Evolutionary conservation across 2,888 invertebrate species (phyloP).

Genomic region (Latheticus oryzae): DNA sequence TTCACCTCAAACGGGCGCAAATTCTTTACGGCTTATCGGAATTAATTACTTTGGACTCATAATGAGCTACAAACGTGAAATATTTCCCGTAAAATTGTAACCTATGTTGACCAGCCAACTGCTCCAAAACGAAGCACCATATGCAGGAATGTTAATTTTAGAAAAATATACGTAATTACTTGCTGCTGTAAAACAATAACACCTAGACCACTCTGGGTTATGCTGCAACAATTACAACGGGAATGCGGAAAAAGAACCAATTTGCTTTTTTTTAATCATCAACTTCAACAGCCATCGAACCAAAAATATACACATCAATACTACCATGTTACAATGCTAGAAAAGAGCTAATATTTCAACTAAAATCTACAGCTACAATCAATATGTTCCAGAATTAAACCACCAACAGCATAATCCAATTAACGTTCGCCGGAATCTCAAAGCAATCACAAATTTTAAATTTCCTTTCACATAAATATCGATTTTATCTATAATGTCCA

Average conservation of each 20-base stretch:
- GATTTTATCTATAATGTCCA: too few species aligned
- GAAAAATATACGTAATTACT: conserved; percentile 17
- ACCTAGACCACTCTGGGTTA: conserved; percentile 4
- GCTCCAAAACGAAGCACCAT: conserved; percentile 4
- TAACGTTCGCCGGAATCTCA: neutral
- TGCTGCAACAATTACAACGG: conserved; percentile 6
- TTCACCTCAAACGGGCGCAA: conserved; percentile 19
- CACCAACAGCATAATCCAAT: conserved; percentile 1
- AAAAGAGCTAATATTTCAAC: too few species aligned
- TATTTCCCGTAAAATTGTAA: conserved; percentile 16
- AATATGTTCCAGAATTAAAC: too few species aligned
- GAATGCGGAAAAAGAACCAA: neutral
- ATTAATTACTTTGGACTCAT: conserved; percentile 28
- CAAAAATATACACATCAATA: too few species aligned
- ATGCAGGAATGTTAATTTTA: conserved; percentile 19
- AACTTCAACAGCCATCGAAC: conserved; percentile 11
- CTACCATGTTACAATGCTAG: too few species aligned
- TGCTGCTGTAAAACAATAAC: conserved; percentile 10
- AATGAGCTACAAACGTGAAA: conserved; percentile 29
- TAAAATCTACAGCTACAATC: neutral
- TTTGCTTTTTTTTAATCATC: conserved; percentile 1
- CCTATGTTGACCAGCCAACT: conserved; percentile 5
- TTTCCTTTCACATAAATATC: too few species aligned
- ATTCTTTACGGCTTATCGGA: conserved; percentile 34
- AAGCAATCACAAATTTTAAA: too few species aligned